Base-by-base conservation (phyloP, 2,888 invertebrate species). In the Hyppa rectilinea region DNA sequence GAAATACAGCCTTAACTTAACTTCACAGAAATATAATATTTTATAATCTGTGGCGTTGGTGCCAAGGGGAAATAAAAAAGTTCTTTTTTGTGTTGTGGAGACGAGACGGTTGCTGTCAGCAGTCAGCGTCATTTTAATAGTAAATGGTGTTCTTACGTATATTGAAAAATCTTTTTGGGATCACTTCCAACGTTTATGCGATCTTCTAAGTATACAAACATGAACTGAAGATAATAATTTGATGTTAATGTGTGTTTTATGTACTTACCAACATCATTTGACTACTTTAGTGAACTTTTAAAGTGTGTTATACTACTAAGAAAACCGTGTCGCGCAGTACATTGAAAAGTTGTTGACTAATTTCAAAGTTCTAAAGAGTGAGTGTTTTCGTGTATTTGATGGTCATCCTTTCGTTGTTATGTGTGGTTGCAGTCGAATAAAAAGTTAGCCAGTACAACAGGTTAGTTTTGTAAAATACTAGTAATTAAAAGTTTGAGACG, bases 321-420 rank as follows among this genome's bases (percentile, higher is more conserved):
- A 63, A 78, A 69, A 62, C 55, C 61, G 80, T 82, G 85, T 83
- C 79, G 81, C 80, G 88, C 82, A 85, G 91, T 92, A 91, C 90
- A 88, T 91, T 90, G 81, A 90, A 92, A 92, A 93, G 92, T 93
- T 93, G 92, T 91, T 90, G 87, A 87, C 84, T 79, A 90, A 90
- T 89, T 90, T 88, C 63, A 81, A 85, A 86, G 85, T 87, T 86
- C 80, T 81, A 56, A 75, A 69, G 75, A 87, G 88, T 90, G 85
- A 75, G 86, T 88, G 85, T 85, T 88, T 84, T 86, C 71, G 75
- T 78, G 81, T 84, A 77, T 75, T 82, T 74, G 45, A 74, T 75
- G 77, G 68, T 52, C 34, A 60, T 66, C 79, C 67, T 75, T 72
- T 71, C 69, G 75, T 49, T 72, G 75, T 58, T 78, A 77, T 63